These are phyloP conservation scores for Phalacrocorax brasilianus DNA, from an alignment of 2,113 vertebrate species.

Conservation along the genomic window DNA sequence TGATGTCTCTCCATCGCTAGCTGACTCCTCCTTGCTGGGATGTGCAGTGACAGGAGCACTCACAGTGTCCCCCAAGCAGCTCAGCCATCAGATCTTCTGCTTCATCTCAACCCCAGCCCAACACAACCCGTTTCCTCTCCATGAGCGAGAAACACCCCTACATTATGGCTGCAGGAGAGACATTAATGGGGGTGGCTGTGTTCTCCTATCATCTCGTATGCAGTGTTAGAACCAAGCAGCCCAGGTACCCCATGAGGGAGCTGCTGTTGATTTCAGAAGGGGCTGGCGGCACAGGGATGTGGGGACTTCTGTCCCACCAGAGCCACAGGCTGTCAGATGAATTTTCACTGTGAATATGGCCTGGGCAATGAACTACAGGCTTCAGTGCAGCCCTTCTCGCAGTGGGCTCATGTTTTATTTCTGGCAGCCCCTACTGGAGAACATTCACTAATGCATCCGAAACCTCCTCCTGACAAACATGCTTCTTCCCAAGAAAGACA, in stretches of 20 bases:
- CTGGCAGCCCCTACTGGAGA: not conserved
- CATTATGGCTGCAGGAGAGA: not conserved
- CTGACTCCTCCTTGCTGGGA: not conserved
- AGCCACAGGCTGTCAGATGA: not conserved
- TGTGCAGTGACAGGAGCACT: not conserved
- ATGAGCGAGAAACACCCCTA: rapidly evolving
- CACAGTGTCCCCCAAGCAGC: not conserved
- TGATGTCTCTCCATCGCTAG: not conserved
- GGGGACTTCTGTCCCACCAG: not conserved
- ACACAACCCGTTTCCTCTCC: not conserved
- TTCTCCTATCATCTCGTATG: not conserved
- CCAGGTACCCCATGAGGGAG: not conserved
- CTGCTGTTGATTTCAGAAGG: not conserved
- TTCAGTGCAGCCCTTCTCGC: not conserved
- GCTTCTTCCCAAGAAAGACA: not conserved
- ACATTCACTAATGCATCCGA: not conserved
- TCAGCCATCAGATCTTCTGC: not conserved
- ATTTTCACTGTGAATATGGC: not conserved
- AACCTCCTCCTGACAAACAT: not conserved
- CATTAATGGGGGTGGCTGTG: not conserved
- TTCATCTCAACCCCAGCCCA: not conserved
- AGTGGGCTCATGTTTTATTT: not conserved
- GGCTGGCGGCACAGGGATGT: too few relatives aligned
- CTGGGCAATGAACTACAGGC: not conserved
- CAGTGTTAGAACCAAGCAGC: rapidly evolving